Evolutionary conservation across 2,113 vertebrate species (phyloP), one percentile per base, ranked within the genome.

Genomic region (Pedetes capensis): DNA sequence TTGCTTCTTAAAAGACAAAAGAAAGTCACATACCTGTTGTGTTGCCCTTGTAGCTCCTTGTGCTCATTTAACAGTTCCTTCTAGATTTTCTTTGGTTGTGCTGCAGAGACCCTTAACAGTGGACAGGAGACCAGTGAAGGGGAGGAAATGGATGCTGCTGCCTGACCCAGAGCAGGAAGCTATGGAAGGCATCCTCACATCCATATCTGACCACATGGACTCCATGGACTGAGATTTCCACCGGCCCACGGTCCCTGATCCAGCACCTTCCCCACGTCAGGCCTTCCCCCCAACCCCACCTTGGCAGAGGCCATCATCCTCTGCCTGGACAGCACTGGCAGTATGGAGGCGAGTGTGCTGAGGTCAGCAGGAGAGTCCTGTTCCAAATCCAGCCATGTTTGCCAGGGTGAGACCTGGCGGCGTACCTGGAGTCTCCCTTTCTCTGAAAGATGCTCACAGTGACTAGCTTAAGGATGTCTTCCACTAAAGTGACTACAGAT

Each of bases 71-170:
- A 17, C 13, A 34, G 37, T 39, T 74, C 66, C 55, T 39, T 9
- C 68, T 53, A 72, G 44, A 44, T 37, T 27, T 44, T 64, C 20
- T 34, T 51, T 6, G 18, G 82, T 34, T 22, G 61, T 34, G 3
- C 91, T 17, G 37, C 47, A 47, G 76, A 61, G 23, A 29, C 16
- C 18, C 20, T 11, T 18, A n/a, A 27, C 18, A 20, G 25, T 5
- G n/a, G 29, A n/a, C 17, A 14, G 23, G 49, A 66, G 20, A 27
- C 51, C 75, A 39, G 25, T 23, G 25, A 39, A 63, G 47, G n/a
- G 51, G 44, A 53, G 37, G 5, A 34, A 11, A 27, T 20, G 2
- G 3, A 16, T 10, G 14, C 11, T 6, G 3, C 2, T 16, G n/a
- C n/a, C 53, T 44, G 84, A 80, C 8, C 42, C 53, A 27, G n/a